phyloP scores from a whole-genome alignment of 2,888 invertebrate species.

The Phengaris alcon region DNA sequence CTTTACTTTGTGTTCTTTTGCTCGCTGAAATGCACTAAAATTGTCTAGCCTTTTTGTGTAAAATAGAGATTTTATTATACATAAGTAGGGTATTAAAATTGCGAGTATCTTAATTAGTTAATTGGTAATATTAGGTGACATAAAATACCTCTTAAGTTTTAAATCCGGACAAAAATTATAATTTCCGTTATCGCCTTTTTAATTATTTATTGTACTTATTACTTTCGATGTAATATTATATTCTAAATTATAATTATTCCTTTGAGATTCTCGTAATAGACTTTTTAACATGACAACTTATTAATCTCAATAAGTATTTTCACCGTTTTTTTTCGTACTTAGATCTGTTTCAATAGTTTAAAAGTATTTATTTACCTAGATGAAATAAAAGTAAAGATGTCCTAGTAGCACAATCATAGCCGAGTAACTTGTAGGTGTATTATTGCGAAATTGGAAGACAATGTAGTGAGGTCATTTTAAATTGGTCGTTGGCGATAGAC shows the following conservation, averaged over 20 bases:
- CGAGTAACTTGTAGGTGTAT: slow-evolving; percentile 51
- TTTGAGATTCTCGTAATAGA: neutral
- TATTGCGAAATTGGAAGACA: slow-evolving; percentile 69
- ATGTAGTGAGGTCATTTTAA: slow-evolving; percentile 68
- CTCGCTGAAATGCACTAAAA: slow-evolving; percentile 26
- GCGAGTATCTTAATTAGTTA: neutral
- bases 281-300: neutral
- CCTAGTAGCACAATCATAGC: slow-evolving; percentile 54
- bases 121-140: neutral
- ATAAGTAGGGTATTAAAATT: slow-evolving; percentile 22
- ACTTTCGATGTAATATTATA: neutral
- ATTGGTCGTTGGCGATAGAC: slow-evolving; percentile 36
- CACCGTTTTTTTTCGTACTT: neutral
- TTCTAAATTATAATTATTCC: neutral
- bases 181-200: neutral
- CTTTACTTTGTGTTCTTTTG: slow-evolving; percentile 33
- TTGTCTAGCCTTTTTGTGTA: slow-evolving; percentile 17
- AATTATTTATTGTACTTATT: neutral
- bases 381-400: slow-evolving; percentile 5
- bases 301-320: too few species aligned
- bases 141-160: neutral
- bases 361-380: neutral
- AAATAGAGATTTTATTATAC: slow-evolving; percentile 25
- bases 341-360: neutral
- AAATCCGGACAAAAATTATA: neutral